Percentiles rank a stretch among this genome's conserved stretches.
phyloP scores from a whole-genome alignment of 2,888 invertebrate species.

The Salpingus planirostris region DNA sequence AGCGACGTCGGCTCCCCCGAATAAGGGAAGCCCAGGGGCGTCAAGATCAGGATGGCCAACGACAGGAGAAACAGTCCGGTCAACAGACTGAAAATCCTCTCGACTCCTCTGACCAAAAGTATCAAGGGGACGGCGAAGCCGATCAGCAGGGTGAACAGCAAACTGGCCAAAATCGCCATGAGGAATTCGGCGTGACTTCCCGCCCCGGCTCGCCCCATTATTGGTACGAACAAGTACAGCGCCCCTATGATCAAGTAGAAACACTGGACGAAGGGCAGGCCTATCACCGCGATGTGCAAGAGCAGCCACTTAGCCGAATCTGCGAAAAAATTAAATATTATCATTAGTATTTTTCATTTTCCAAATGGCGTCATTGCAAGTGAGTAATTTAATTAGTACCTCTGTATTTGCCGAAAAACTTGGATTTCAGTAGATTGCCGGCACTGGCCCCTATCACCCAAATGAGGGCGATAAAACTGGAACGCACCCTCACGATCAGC shows the following conservation, averaged over 20 bases:
- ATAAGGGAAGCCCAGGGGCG: conserved; percentile 69
- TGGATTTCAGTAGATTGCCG: conserved; percentile 46
- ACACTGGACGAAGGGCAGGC: conserved; percentile 56
- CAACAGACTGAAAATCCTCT: conserved; percentile 46
- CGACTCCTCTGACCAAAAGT: conserved; percentile 42
- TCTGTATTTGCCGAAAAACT: conserved; percentile 45
- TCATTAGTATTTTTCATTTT: background rate
- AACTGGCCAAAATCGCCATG: conserved; percentile 46
- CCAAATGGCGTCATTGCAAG: too few species aligned
- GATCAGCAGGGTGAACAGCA: conserved; percentile 41
- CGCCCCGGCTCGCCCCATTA: conserved; percentile 70
- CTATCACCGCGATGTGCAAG: conserved; percentile 46
- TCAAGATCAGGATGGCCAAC: conserved; percentile 49
- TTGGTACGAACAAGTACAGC: conserved; percentile 67
- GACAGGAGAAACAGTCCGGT: conserved; percentile 47
- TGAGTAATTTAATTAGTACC: conserved; percentile 37
- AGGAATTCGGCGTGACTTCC: conserved; percentile 62
- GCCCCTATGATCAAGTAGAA: conserved; percentile 63
- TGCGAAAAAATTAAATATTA: conserved; percentile 26
- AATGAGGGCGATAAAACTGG: conserved; percentile 57
- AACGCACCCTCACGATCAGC: conserved; percentile 51
- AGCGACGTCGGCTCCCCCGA: conserved; percentile 51
- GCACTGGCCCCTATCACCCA: conserved; percentile 54
- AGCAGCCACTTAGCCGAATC: conserved; percentile 47
- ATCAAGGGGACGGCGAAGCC: conserved; percentile 43